Base-by-base conservation (phyloP, 1,140 invertebrate genomes). In the Aphis gossypii region DNA sequence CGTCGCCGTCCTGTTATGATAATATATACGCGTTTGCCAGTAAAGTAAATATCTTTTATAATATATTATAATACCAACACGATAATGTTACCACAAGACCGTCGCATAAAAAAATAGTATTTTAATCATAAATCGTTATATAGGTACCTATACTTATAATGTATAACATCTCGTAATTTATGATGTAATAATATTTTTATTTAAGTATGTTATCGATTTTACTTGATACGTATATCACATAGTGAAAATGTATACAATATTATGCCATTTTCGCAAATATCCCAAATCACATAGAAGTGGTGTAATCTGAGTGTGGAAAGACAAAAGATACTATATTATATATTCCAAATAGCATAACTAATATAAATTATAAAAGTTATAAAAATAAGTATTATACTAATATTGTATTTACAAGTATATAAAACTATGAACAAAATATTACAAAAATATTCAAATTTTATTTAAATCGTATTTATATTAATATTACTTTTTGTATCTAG, bases 401-500 rank as follows among this genome's bases (percentile, higher is more conserved):
- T 82, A 46, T 46, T 46, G 46, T 46, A 46, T 23, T 20, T 82
- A 76, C n/a, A 76, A 8, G 9, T 21, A 30, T 44, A 86, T 30
- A 38, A 51, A 51, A 51, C 14, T 3, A 46, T 30, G 46, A 14
- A n/a, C 44, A 30, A 84, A 11, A 89, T 89, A 56, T 89, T 56
- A 89, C 35, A 41, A 88, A 88, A 88, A 89, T 56, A 89, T 89
- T 89, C 48, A 89, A 89, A 56, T 56, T 51, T 56, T 56, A 23
- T 35, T 89, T n/a, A 38, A 38, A 41, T 41, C 51, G 21, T 54
- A 54, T 56, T 89, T 89, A 56, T 89, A 56, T 89, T 41, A 89
- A 89, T 56, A 89, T 89, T 56, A 89, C 51, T 38, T 56, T 56
- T 89, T 1, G 21, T 41, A 56, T 89, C 20, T 89, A 89, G 23